Conservation (phyloP, 2,888 invertebrate species). For the Galerucella nymphaeae region DNA sequence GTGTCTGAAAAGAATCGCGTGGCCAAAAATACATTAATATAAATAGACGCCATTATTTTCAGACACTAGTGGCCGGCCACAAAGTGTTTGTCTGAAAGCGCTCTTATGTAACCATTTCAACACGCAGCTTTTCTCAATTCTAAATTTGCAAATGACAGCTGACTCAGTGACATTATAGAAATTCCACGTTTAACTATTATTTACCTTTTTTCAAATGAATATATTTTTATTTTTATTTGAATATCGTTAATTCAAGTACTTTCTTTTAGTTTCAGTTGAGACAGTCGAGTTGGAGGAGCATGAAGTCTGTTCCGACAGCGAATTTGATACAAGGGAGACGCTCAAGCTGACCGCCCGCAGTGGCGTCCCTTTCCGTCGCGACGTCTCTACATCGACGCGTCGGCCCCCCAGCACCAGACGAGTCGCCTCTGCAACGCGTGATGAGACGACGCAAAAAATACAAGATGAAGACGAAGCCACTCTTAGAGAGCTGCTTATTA, state of each 20-base stretch:
- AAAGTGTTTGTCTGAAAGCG: no score
- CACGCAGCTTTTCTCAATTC: no score
- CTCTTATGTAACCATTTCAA: no score
- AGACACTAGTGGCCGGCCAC: no score
- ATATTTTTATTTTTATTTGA: not conserved
- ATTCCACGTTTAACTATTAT: no score
- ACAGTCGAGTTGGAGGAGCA: constrained; percentile 66
- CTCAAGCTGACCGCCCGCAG: constrained; percentile 66
- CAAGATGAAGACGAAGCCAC: constrained; percentile 85
- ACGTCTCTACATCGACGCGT: constrained; percentile 60
- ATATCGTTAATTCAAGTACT: not conserved
- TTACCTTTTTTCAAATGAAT: no score
- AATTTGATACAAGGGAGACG: constrained; percentile 62
- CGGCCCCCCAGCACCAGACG: constrained; percentile 48
- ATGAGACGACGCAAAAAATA: constrained; percentile 85
- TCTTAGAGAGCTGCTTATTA: constrained; percentile 94
- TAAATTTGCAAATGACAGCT: no score
- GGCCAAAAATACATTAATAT: no score
- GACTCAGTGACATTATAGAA: no score
- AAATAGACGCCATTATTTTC: no score
- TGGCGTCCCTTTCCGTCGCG: constrained; percentile 49
- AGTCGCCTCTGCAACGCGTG: constrained; percentile 67
- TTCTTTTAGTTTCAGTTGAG: constrained; percentile 60
- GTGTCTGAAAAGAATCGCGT: no score
- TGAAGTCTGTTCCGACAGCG: constrained; percentile 61